Conservation (phyloP, 2,113 vertebrate species). For the Corythornis cristatus region DNA sequence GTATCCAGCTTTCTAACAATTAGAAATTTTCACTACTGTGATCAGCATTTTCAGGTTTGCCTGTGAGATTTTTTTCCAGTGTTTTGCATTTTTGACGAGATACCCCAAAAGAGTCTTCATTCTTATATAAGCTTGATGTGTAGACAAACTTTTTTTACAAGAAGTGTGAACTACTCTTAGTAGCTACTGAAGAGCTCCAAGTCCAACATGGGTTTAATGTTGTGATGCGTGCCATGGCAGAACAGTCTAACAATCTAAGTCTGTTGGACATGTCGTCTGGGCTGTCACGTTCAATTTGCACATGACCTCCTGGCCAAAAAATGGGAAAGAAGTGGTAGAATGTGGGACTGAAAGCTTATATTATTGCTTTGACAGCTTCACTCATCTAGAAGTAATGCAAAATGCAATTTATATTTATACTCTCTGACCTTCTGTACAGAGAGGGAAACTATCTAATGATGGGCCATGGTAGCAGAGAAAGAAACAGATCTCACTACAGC, state of each 20-base stretch:
- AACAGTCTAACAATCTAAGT: conserved; percentile 85
- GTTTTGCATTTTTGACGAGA: not conserved
- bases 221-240: conserved; percentile 83
- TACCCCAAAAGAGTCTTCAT: not conserved
- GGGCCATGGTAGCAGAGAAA: conserved; percentile 74
- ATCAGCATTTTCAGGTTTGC: not conserved
- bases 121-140: not conserved
- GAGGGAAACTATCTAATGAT: conserved; percentile 87
- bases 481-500: conserved; percentile 80
- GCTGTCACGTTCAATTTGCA: conserved; percentile 99
- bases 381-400: conserved; percentile 99
- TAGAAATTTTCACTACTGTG: not conserved
- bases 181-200: conserved; percentile 47
- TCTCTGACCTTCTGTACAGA: conserved; percentile 87
- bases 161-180: not conserved
- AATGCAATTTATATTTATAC: conserved; percentile 99
- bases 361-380: conserved; percentile 99
- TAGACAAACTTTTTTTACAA: conserved; percentile 45
- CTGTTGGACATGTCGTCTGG: conserved; percentile 92
- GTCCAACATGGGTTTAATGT: conserved; percentile 76
- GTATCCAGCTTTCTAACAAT: not conserved
- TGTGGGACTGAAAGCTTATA: conserved; percentile 92
- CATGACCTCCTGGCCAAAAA: conserved; percentile 93
- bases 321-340: conserved; percentile 94
- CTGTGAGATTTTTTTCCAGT: not conserved